Conservation (phyloP, 2,113 vertebrate genomes). For the Lycaon pictus region DNA sequence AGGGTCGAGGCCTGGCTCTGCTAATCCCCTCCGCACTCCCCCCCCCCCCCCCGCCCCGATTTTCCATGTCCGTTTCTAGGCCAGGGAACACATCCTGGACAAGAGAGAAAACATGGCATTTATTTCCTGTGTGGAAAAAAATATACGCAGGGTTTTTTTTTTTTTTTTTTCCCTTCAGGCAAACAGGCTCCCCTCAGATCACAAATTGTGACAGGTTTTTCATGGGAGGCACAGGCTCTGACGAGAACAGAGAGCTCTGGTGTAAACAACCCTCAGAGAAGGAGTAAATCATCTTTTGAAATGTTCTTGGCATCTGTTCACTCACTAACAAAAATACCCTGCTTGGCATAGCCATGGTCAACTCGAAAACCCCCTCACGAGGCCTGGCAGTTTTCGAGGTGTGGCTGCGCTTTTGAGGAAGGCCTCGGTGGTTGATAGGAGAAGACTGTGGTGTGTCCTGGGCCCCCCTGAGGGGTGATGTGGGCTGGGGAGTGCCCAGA, state of each 20-base stretch:
- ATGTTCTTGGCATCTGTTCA: conserved; percentile 63
- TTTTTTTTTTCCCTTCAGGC: conserved; percentile 70
- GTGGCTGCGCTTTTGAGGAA: conserved; percentile 25
- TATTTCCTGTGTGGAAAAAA: not conserved
- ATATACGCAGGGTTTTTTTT: not conserved
- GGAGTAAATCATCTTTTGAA: conserved; percentile 67
- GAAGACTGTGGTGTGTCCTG: not conserved
- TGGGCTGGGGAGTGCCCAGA: not conserved
- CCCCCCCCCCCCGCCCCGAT: fast-evolving
- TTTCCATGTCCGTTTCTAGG: not conserved
- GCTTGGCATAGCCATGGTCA: not conserved
- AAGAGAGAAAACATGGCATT: not conserved
- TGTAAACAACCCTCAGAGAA: conserved; percentile 73
- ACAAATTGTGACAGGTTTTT: conserved; percentile 73
- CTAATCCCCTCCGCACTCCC: fast-evolving
- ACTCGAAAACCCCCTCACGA: not conserved
- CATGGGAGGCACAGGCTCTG: conserved; percentile 59
- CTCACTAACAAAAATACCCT: conserved; percentile 55
- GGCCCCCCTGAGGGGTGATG: fast-evolving
- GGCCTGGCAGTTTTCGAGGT: not conserved
- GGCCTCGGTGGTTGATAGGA: not conserved
- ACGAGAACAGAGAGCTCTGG: conserved; percentile 61
- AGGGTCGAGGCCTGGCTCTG: not conserved
- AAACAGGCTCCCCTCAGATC: conserved; percentile 64
- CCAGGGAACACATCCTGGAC: not conserved